A percentile compares a stretch with the other conserved stretches of the same genome.
Evolutionary conservation across 2,797 vertebrate species (phyloP).

Genomic region (Pseudocheirus occidentalis): DNA sequence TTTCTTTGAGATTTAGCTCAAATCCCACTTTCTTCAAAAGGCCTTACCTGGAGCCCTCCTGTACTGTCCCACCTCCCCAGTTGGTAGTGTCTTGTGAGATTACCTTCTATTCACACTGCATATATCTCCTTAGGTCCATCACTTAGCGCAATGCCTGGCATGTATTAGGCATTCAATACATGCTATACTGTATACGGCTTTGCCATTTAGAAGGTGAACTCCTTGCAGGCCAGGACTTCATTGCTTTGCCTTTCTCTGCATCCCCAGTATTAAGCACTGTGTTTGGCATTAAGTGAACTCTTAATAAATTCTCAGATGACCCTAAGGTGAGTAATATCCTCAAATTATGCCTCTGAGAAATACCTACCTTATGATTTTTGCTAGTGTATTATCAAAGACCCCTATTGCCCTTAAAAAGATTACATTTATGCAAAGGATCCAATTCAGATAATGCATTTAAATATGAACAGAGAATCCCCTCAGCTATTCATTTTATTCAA

Average conservation of each 20-base stretch:
- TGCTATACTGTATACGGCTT: neutral
- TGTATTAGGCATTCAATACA: neutral
- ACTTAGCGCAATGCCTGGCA: neutral
- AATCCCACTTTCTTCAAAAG: neutral
- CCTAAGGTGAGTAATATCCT: neutral
- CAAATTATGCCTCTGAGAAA: neutral
- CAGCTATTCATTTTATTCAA: neutral
- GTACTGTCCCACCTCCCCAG: neutral
- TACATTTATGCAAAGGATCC: neutral
- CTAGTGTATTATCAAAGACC: neutral
- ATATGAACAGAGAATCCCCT: neutral
- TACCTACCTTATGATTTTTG: neutral
- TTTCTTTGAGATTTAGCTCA: neutral
- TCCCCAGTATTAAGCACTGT: neutral
- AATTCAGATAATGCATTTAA: neutral
- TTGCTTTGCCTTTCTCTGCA: neutral
- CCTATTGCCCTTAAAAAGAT: neutral
- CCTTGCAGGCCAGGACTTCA: neutral
- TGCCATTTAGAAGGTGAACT: neutral
- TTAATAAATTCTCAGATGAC: neutral
- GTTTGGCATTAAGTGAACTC: neutral
- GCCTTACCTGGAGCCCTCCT: neutral
- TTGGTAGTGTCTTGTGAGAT: neutral
- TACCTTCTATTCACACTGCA: neutral
- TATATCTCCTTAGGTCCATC: neutral